Evolutionary conservation across 2,888 invertebrate species (phyloP), one percentile per base, ranked within the genome.

Genomic region (Lamellibrachia satsuma): DNA sequence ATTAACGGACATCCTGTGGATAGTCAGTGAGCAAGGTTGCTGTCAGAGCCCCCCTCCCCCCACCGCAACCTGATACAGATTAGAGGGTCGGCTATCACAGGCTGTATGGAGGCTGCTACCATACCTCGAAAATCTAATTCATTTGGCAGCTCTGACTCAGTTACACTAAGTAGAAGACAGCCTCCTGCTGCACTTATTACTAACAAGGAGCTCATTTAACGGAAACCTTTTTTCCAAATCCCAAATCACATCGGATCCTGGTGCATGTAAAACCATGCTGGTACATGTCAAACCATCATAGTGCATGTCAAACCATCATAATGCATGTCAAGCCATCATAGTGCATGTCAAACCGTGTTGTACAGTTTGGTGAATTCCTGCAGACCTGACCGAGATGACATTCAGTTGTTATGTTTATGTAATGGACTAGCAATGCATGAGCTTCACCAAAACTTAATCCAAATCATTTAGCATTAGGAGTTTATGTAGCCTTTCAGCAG

Each of bases 191-290:
- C 75, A 75, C 75, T 75, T 75, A 75, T 22, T 75, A n/a, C 75
- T n/a, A 75, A 75, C 75, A 75, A n/a, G 75, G 75, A 75, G 75
- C 75, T 75, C 22, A 75, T 75, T 75, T 75, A n/a, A n/a, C n/a
- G 3, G 75, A 75, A 75, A 15, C 75, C n/a, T 75, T 75, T 75
- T n/a, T 75, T 75, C 22, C 22, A n/a, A 75, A 75, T 75, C 75
- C 75, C 75, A 75, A 75, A 75, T 75, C 22, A 75, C 75, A 75
- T n/a, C 11, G 22, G 75, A 75, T 75, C 75, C 75, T 75, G n/a
- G 75, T 75, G 75, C 75, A 22, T 75, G 22, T 75, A 15, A 75
- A 75, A 75, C 75, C n/a, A n/a, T 15, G 22, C 22, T 6, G 75
- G 75, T 75, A n/a, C 75, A 22, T 75, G 22, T 75, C 75, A 75